Evolutionary conservation across 2,797 vertebrate species (phyloP).

Genomic region (Macrochelys suwanniensis): DNA sequence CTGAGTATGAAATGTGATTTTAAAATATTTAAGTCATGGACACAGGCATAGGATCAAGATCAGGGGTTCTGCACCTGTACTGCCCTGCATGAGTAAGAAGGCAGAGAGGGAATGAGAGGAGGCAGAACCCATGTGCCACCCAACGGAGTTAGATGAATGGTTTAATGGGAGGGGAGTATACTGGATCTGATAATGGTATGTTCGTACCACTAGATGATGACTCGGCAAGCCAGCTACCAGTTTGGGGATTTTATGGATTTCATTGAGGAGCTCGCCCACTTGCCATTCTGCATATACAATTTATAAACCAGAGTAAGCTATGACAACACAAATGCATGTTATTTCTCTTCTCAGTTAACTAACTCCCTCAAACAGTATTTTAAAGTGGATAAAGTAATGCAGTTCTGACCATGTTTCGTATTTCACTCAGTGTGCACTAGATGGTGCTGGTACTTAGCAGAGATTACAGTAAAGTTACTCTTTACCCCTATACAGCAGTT

Average conservation of each 20-base stretch:
- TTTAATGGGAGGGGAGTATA: neutral
- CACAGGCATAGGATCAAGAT: neutral
- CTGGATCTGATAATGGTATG: neutral
- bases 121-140: neutral
- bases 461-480: neutral
- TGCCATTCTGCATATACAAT: neutral
- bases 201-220: neutral
- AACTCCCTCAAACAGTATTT: neutral
- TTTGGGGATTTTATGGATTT: neutral
- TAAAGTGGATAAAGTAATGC: accelerated
- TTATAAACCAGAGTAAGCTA: neutral
- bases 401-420: neutral
- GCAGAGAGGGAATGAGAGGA: neutral
- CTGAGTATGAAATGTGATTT: neutral
- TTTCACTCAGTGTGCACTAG: slow-evolving; percentile 46
- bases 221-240: neutral
- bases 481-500: neutral
- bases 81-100: neutral
- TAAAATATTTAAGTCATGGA: neutral
- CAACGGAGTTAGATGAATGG: neutral
- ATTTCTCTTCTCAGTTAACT: neutral
- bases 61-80: neutral
- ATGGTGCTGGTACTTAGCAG: slow-evolving; percentile 62
- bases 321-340: accelerated
- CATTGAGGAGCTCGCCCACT: neutral